Conservation (phyloP, 2,888 invertebrate genomes). For the Gasteruption jaculator region DNA sequence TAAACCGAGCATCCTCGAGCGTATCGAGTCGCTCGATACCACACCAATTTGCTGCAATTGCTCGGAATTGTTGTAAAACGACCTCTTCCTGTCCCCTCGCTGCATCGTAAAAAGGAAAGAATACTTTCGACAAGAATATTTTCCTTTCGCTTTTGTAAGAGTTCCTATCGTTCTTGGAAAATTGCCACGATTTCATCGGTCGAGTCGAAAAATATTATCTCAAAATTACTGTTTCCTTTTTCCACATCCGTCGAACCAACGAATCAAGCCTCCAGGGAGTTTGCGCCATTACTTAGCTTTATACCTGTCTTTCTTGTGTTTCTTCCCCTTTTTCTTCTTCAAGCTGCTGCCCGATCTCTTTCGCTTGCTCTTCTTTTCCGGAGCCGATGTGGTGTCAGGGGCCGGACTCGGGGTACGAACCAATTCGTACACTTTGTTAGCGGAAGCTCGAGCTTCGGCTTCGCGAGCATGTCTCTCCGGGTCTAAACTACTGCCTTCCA, state of each 20-base stretch:
- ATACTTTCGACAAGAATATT: too few relatives aligned
- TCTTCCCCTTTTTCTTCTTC: conserved; percentile 71
- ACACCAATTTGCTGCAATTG: too few relatives aligned
- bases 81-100: not conserved
- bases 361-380: conserved; percentile 47
- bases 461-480: conserved; percentile 67
- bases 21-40: too few relatives aligned
- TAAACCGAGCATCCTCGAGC: too few relatives aligned
- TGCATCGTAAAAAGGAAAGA: not conserved
- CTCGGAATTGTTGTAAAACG: too few relatives aligned
- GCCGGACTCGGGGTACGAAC: conserved; percentile 69
- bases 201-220: too few relatives aligned
- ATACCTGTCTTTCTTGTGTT: conserved; percentile 64
- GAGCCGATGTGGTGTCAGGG: conserved; percentile 52
- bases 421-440: conserved; percentile 63
- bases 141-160: too few relatives aligned
- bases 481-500: conserved; percentile 90
- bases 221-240: too few relatives aligned
- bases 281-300: conserved; percentile 31
- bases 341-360: conserved; percentile 53
- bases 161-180: not conserved
- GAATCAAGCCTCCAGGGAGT: conserved; percentile 43
- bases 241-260: conserved; percentile 1
- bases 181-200: too few relatives aligned
- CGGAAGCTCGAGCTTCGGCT: conserved; percentile 54